Evolutionary conservation across 2,113 vertebrate species (phyloP).

Genomic region (Speoplatyrhinus poulsoni): DNA sequence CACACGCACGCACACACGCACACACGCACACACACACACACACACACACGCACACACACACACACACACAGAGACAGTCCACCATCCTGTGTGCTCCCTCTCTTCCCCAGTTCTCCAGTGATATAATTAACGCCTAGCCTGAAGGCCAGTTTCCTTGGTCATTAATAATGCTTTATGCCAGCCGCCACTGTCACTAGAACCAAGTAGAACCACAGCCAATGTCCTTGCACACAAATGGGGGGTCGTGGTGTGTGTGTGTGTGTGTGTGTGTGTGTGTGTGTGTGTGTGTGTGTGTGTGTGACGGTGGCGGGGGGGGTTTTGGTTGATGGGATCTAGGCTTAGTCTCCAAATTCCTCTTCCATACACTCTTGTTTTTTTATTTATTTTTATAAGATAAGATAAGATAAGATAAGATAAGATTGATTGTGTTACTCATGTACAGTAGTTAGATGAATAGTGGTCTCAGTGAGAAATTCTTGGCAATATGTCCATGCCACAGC

Average conservation of each 20-base stretch:
- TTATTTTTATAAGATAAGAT: background rate
- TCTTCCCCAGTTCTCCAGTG: constrained; percentile 66
- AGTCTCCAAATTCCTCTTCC: background rate
- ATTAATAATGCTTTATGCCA: constrained; percentile 79
- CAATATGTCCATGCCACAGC: constrained; percentile 10
- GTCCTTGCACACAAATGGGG: constrained; percentile 65
- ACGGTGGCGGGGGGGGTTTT: no score
- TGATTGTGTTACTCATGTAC: background rate
- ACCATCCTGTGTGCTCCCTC: constrained; percentile 43
- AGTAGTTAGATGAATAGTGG: background rate
- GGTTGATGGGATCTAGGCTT: no score
- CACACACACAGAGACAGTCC: constrained; percentile 27
- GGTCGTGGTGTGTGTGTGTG: background rate
- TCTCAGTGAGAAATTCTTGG: background rate
- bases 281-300: no score
- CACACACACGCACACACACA: constrained; percentile 30
- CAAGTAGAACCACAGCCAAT: constrained; percentile 67
- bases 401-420: background rate
- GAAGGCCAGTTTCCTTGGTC: constrained; percentile 74
- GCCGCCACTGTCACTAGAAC: constrained; percentile 68
- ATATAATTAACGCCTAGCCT: constrained; percentile 80
- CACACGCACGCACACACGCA: constrained; percentile 29
- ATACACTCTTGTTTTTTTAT: background rate
- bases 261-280: no score
- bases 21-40: background rate